These are phyloP conservation scores for Melipona quadrifasciata DNA, from an alignment of 1,140 invertebrate species.

Conservation along the genomic window DNA sequence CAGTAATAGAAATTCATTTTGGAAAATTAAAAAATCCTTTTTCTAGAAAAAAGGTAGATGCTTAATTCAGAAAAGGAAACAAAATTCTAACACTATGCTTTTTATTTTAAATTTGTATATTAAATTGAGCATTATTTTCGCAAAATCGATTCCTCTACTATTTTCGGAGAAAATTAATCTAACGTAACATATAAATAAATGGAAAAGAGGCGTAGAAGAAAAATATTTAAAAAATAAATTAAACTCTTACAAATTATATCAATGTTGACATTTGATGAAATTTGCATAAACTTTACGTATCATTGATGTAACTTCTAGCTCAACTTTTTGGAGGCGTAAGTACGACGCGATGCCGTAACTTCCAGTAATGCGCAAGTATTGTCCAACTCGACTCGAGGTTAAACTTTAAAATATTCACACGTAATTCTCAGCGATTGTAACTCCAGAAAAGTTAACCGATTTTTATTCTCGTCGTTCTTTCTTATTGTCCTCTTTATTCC, in stretches of 20 bases:
- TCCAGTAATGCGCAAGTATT: background rate
- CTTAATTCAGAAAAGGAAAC: background rate
- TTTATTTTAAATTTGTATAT: background rate
- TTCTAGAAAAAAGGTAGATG: background rate
- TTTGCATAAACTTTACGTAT: background rate
- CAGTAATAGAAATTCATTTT: background rate
- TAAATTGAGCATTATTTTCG: background rate
- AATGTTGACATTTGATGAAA: background rate
- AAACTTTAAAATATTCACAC: constrained; percentile 20
- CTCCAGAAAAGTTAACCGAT: background rate
- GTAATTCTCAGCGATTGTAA: background rate
- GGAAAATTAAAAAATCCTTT: too few species aligned
- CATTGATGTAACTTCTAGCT: background rate
- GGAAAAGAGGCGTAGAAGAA: background rate
- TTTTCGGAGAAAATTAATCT: background rate
- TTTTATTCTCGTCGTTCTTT: constrained; percentile 17
- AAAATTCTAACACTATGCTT: background rate
- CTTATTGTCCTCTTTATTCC: background rate
- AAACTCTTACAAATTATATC: background rate
- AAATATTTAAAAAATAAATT: background rate
- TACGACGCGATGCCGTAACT: background rate
- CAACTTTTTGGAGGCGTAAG: background rate
- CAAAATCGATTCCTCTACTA: background rate
- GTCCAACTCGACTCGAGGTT: background rate
- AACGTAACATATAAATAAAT: background rate